These are phyloP conservation scores for Pseudorectes ferrugineus DNA, from an alignment of 2,113 vertebrate genomes.

Conservation along the genomic window DNA sequence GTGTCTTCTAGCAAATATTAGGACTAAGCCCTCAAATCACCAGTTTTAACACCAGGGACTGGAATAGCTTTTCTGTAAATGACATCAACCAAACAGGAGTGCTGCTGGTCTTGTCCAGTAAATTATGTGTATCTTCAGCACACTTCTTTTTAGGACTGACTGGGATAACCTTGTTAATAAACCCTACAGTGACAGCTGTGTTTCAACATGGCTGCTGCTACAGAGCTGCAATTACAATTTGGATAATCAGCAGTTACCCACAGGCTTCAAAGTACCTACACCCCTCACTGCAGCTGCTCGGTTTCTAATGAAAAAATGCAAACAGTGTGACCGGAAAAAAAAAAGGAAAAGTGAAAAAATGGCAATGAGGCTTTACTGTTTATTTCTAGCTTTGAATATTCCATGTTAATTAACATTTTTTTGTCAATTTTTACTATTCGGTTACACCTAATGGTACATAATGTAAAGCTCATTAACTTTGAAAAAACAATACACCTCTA, in stretches of 20 bases:
- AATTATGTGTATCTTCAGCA: not conserved
- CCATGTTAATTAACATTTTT: not conserved
- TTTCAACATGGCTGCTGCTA: not conserved
- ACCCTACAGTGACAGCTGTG: not conserved
- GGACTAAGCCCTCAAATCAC: not conserved
- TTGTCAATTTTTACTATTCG: not conserved
- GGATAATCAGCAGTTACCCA: not conserved
- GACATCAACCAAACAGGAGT: not conserved
- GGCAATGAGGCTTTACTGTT: not conserved
- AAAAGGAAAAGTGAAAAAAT: constrained; percentile 1
- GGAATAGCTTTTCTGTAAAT: not conserved
- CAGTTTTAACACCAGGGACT: not conserved
- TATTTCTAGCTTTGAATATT: not conserved
- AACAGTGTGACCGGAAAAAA: not conserved
- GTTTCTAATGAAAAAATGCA: not conserved
- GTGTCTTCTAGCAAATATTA: not conserved
- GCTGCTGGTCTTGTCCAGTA: not conserved
- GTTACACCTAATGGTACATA: not conserved
- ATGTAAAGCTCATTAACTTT: not conserved
- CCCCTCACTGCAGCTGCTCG: not conserved
- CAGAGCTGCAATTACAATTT: not conserved
- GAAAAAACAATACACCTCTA: not conserved
- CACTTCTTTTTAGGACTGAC: not conserved
- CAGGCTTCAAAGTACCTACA: not conserved
- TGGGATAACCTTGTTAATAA: not conserved